Evolutionary conservation across 2,888 invertebrate genomes (phyloP), one percentile per base, ranked within the genome.

Genomic region (Ichneumoninae sp.): DNA sequence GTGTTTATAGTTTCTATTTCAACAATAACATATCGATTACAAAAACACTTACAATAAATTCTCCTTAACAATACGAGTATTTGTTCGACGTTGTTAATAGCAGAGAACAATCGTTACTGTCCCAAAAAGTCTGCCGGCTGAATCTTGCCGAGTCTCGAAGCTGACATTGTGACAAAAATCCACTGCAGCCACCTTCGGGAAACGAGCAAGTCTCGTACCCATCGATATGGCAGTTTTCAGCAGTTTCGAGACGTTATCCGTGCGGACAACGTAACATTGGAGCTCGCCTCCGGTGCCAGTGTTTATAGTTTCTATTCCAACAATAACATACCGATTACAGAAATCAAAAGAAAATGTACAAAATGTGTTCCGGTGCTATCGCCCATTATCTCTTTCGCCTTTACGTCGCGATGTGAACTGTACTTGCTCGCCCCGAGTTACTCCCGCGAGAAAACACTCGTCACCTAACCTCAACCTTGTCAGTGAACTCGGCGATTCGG

Each of bases 91-190:
- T 57, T 68, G 19, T 65, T 47, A 72, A 69, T 54, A 47, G 65
- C 22, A 47, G 4, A 19, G 52, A 54, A 30, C 72, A 68, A 69
- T 26, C 54, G n/a, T 84, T 84, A 84, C 84, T 76, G 77, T 75
- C 69, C 72, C 47, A 74, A 69, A 50, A 65, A 76, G 74, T 65
- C 84, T 69, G 81, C 47, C 78, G 84, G 54, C 74, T 75, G 84
- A 84, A 84, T 81, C 47, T 22, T 78, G 84, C 81, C 60, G 74
- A 54, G 33, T 47, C 26, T 50, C 16, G 66, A 70, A 70, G n/a
- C 16, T 62, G 62, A 62, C 62, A 62, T 62, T 60, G 57, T 57
- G 30, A 74, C 40, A 26, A 80, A 68, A 33, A 80, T 7, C 36
- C 30, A 62, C 13, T 6, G n/a, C 30, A 13, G 66, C 71, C 71